Conservation (phyloP, 2,888 invertebrate genomes). For the Eustalomyia histrio region DNA sequence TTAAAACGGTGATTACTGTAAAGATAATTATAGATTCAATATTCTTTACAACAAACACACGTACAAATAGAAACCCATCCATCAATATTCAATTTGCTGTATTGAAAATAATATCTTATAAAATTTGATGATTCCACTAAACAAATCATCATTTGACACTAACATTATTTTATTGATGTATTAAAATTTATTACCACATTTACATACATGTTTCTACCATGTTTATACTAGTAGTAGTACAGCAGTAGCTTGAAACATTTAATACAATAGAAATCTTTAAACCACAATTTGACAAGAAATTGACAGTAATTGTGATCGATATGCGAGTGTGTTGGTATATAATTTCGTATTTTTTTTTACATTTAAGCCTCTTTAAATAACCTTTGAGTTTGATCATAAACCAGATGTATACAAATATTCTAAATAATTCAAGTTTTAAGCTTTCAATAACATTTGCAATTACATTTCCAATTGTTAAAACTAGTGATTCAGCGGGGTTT, state of each 20-base stretch:
- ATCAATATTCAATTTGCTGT: neutral
- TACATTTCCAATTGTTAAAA: neutral
- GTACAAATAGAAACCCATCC: neutral
- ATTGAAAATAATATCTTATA: neutral
- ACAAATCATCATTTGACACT: neutral
- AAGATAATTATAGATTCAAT: too few species aligned
- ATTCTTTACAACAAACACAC: too few species aligned
- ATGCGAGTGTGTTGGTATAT: neutral
- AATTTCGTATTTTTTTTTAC: too few species aligned
- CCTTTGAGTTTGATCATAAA: neutral
- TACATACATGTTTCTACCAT: neutral
- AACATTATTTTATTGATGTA: neutral
- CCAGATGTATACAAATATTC: neutral
- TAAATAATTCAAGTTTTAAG: neutral
- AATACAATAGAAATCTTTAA: neutral
- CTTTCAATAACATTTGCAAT: neutral
- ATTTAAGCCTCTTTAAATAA: neutral
- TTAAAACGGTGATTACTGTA: too few species aligned
- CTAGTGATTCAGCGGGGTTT: neutral
- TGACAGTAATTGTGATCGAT: conserved; percentile 52
- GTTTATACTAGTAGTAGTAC: too few species aligned
- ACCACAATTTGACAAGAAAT: conserved; percentile 60
- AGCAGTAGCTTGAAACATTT: neutral
- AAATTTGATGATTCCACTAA: neutral
- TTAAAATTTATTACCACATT: neutral